These are phyloP conservation scores for Cabera pusaria DNA, from an alignment of 2,888 invertebrate genomes.

Conservation along the genomic window DNA sequence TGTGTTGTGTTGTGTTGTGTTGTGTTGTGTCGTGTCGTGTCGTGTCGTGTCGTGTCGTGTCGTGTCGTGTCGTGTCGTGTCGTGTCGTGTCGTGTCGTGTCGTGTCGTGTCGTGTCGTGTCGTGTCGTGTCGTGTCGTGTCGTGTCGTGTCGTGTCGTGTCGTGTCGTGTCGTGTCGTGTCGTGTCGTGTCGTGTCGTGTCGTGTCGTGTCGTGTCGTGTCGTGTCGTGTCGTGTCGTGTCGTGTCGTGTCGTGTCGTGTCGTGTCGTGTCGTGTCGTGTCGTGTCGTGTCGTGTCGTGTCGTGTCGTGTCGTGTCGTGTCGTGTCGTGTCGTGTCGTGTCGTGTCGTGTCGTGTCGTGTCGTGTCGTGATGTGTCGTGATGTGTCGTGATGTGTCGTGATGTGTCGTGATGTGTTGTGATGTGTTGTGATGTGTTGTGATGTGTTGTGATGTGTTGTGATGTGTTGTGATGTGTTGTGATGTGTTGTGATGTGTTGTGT, in stretches of 20 bases:
- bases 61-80: slow-evolving; percentile 5
- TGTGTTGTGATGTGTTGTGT: slow-evolving; percentile 3
- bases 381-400: slow-evolving; percentile 15
- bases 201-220: slow-evolving; percentile 7
- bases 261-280: slow-evolving; percentile 5
- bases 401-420: slow-evolving; percentile 13
- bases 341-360: slow-evolving; percentile 9
- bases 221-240: slow-evolving; percentile 5
- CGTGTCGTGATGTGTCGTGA: slow-evolving; percentile 11
- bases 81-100: slow-evolving; percentile 5
- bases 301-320: slow-evolving; percentile 11
- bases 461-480: slow-evolving; percentile 5
- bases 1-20: slow-evolving; percentile 2
- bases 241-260: slow-evolving; percentile 4
- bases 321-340: slow-evolving; percentile 12
- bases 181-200: slow-evolving; percentile 3
- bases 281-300: slow-evolving; percentile 7
- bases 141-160: slow-evolving; percentile 7
- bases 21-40: slow-evolving; percentile 3
- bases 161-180: slow-evolving; percentile 6
- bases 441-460: slow-evolving; percentile 4
- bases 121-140: slow-evolving; percentile 7
- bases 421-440: slow-evolving; percentile 1
- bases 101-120: slow-evolving; percentile 5
- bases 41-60: slow-evolving; percentile 7